phyloP scores from a whole-genome alignment of 2,888 invertebrate genomes.

The Theristus sp. region DNA sequence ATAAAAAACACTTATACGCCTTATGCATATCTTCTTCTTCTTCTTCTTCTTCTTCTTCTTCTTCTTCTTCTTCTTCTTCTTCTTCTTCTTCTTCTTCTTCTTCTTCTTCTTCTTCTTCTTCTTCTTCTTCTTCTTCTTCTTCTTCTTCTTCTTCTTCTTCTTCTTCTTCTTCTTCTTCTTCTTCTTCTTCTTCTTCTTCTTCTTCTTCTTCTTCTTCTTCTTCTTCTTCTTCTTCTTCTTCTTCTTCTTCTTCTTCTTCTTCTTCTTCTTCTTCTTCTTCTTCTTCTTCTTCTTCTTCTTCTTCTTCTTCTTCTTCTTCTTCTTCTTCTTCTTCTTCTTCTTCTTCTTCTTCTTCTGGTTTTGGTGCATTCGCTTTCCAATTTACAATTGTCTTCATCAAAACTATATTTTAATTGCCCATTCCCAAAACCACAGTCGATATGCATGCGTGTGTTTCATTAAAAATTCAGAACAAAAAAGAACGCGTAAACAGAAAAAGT shows the following conservation, averaged over 20 bases:
- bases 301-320: not conserved
- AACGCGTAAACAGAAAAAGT: no score
- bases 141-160: not conserved
- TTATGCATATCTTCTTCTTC: not conserved
- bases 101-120: not conserved
- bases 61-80: not conserved
- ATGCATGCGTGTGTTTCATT: no score
- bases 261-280: not conserved
- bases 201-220: not conserved
- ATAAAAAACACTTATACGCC: no score
- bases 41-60: not conserved
- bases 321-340: not conserved
- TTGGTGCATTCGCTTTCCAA: not conserved
- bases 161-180: not conserved
- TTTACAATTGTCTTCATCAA: not conserved
- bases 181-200: not conserved
- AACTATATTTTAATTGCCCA: no score
- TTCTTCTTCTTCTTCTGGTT: no score
- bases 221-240: not conserved
- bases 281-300: not conserved
- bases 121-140: not conserved
- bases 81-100: not conserved
- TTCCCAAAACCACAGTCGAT: no score
- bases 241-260: not conserved
- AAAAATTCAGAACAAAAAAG: no score